These are phyloP conservation scores for Enteromius anoplus DNA, from an alignment of 2,797 vertebrate genomes.

Conservation along the genomic window DNA sequence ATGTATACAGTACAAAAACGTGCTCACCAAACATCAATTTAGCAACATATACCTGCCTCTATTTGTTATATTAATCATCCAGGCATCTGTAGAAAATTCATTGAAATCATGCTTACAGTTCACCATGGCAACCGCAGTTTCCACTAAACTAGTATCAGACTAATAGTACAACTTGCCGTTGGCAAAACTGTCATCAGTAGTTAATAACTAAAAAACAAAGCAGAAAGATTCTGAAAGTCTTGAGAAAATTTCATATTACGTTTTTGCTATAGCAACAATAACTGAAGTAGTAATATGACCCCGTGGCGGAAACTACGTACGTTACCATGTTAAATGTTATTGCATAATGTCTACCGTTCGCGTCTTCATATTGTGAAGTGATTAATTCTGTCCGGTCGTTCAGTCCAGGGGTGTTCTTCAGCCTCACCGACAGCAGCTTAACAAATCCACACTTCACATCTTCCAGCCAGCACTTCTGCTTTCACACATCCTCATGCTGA, in stretches of 20 bases:
- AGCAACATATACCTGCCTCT: neutral
- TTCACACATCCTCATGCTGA: neutral
- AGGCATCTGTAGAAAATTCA: neutral
- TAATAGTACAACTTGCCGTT: neutral
- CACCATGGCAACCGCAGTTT: neutral
- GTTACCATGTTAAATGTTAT: neutral
- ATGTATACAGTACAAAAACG: neutral
- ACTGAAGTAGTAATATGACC: neutral
- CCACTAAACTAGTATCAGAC: neutral
- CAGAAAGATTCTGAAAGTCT: neutral
- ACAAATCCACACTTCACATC: neutral
- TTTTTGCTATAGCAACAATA: neutral
- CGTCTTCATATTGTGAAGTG: slow-evolving; percentile 86
- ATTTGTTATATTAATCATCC: neutral
- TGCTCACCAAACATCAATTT: neutral
- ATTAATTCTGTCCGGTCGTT: slow-evolving; percentile 70
- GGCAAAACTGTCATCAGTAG: neutral
- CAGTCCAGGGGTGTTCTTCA: slow-evolving; percentile 56
- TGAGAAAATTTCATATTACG: neutral
- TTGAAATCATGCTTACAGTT: neutral
- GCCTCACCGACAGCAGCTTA: slow-evolving; percentile 20
- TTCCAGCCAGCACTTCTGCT: neutral
- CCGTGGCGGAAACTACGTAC: neutral
- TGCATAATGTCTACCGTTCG: slow-evolving; percentile 76
- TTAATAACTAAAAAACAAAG: neutral